A percentile compares a stretch with the other conserved stretches of the same genome.
These are phyloP conservation scores for Taxidea taxus DNA, from an alignment of 2,113 vertebrate genomes.

Conservation along the genomic window DNA sequence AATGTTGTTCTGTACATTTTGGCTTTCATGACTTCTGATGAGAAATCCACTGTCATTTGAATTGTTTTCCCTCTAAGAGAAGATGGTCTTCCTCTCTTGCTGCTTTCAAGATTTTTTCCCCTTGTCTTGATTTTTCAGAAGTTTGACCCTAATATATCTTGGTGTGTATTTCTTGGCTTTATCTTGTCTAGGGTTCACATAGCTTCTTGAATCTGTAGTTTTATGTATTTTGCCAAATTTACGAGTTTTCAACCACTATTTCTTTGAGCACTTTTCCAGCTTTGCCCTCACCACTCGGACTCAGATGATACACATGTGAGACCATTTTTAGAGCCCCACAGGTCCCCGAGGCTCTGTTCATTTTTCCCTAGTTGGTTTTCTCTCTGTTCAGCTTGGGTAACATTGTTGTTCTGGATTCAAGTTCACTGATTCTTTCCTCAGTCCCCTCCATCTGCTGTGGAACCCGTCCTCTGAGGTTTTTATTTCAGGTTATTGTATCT, in stretches of 20 bases:
- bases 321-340: background rate
- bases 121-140: background rate
- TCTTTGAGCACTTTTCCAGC: background rate
- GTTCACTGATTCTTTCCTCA: background rate
- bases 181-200: background rate
- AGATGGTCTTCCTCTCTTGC: background rate
- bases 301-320: background rate
- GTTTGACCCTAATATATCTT: background rate
- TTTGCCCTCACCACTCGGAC: background rate
- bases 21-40: background rate
- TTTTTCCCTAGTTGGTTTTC: background rate
- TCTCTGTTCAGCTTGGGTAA: background rate
- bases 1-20: background rate
- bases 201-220: background rate
- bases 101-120: background rate
- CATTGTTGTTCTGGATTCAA: background rate
- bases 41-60: background rate
- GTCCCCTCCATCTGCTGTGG: background rate
- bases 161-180: background rate
- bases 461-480: background rate
- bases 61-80: background rate
- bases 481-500: background rate
- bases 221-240: background rate
- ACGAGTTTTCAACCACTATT: background rate
- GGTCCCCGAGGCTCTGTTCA: background rate